Evolutionary conservation across 2,113 vertebrate genomes (phyloP), one percentile per base, ranked within the genome.

Genomic region (Phalacrocorax aristotelis): DNA sequence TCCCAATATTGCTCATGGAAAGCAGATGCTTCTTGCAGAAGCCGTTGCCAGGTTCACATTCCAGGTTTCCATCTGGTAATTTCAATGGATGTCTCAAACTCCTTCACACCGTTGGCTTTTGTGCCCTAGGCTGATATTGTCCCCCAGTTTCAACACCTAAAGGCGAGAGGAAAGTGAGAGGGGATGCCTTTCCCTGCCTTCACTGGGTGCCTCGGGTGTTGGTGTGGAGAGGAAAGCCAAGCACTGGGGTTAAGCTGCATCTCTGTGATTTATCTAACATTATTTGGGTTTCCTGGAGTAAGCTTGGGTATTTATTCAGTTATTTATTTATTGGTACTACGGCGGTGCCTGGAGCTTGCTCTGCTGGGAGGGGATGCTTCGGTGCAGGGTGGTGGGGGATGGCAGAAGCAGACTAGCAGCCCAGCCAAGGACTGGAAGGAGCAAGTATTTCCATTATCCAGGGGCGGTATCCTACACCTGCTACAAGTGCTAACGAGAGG

Each of bases 361-460:
- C 15, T 26, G 58, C 75, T 72, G 61, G 44, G 52, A 85, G 52
- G 82, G 55, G 21, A 79, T 6, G 19, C 14, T 57, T 48, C 0
- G 0, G 32, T 60, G 38, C 30, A 48, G 49, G 27, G 51, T 76
- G 58, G 18, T 1, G 38, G 60, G 23, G 19, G 29, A 22, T 21
- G 77, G n/a, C 44, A 92, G 80, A 40, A 69, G 38, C 69, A 81
- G 60, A 49, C 14, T 13, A 30, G 27, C 52, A 72, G 60, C 65
- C 32, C 57, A 68, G 57, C 36, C 18, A 25, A 54, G 60, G 36
- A 13, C 46, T 71, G 32, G 54, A 91, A 84, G 48, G 72, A 92
- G 57, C 51, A 89, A 94, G 72, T 79, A 71, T 92, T 96, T 92
- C 80, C 92, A 29, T 91, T 64, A 87, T 78, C 65, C 42, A 49